Conservation (phyloP, 2,113 vertebrate species). For the Martes martes region DNA sequence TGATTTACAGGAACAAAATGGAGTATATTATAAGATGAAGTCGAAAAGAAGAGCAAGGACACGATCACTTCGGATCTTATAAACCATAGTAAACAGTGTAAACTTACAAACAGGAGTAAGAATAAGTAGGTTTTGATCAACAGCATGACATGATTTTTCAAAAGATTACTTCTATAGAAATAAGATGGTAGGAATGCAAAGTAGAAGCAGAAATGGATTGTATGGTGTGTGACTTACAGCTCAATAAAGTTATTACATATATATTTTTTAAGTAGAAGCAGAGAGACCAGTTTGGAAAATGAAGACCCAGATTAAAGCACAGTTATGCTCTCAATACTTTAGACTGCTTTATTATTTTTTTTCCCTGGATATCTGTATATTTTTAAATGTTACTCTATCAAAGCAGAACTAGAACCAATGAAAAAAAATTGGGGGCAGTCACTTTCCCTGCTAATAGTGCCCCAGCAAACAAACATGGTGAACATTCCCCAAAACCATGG, state of each 20-base stretch:
- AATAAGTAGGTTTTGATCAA: background rate
- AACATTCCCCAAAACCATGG: constrained; percentile 91
- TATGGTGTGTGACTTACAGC: background rate
- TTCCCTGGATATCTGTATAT: background rate
- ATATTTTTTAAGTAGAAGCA: background rate
- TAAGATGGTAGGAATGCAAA: background rate
- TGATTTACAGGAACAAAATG: background rate
- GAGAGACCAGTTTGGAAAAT: background rate
- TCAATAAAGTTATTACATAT: background rate
- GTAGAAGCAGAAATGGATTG: background rate
- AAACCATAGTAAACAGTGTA: background rate
- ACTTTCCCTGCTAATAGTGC: background rate
- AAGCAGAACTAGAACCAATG: constrained; percentile 61
- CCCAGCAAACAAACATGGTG: constrained; percentile 72
- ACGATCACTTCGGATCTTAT: background rate
- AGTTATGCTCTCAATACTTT: background rate
- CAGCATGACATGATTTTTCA: background rate
- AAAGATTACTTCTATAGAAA: background rate
- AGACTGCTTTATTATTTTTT: background rate
- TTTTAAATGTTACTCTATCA: constrained; percentile 58
- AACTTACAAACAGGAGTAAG: background rate
- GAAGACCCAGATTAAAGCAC: background rate
- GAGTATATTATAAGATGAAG: background rate
- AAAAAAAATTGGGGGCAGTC: background rate
- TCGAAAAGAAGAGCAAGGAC: background rate